A percentile compares a stretch with the other conserved stretches of the same genome.
Evolutionary conservation across 2,113 vertebrate species (phyloP).

Genomic region (Epinephelus cyanopodus): DNA sequence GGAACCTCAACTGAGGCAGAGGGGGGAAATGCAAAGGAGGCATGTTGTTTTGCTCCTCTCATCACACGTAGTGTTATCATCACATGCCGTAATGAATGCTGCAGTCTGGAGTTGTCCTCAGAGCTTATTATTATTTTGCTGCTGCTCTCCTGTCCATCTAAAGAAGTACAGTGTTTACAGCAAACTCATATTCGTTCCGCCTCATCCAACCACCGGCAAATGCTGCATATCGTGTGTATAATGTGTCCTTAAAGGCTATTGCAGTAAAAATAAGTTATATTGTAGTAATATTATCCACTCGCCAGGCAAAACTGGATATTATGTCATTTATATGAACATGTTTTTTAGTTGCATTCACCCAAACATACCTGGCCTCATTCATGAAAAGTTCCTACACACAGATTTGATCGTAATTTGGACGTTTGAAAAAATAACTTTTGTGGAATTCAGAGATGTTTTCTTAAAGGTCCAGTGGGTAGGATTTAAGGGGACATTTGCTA

Average conservation of each 20-base stretch:
- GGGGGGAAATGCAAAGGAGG: slow-evolving; percentile 66
- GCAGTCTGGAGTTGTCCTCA: slow-evolving; percentile 56
- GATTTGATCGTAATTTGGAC: background rate
- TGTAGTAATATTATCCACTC: background rate
- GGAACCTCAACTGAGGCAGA: slow-evolving; percentile 70
- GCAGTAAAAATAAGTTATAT: background rate
- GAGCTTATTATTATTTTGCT: slow-evolving; percentile 72
- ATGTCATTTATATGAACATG: too few species aligned
- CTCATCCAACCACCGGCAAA: slow-evolving; percentile 4
- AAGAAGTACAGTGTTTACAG: slow-evolving; percentile 50
- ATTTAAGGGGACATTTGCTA: too few species aligned
- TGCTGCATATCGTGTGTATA: background rate
- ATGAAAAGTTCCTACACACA: background rate
- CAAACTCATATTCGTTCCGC: slow-evolving; percentile 28
- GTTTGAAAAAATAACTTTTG: background rate
- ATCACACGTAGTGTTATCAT: slow-evolving; percentile 73
- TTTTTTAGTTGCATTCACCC: background rate
- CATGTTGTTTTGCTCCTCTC: slow-evolving; percentile 74
- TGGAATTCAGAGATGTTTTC: background rate
- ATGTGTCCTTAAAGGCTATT: background rate
- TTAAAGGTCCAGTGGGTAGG: background rate
- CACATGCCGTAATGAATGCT: slow-evolving; percentile 68
- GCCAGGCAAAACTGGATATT: too few species aligned
- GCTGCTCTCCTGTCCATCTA: slow-evolving; percentile 57
- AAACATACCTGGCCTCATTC: background rate